These are phyloP conservation scores for Linepithema humile DNA, from an alignment of 1,140 invertebrate species.

Conservation along the genomic window DNA sequence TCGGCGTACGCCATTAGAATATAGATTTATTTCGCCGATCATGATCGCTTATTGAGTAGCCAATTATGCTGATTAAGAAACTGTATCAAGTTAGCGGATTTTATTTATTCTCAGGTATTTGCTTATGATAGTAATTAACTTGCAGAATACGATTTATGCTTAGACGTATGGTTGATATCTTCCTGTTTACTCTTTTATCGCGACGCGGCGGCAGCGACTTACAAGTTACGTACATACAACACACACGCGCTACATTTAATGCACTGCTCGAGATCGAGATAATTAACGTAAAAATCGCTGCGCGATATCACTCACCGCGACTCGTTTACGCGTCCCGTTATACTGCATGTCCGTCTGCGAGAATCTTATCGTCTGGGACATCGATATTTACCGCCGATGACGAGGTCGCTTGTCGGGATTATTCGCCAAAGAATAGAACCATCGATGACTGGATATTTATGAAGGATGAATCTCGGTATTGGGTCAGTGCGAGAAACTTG, in stretches of 20 bases:
- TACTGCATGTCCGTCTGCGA: constrained; percentile 18
- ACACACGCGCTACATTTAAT: constrained; percentile 21
- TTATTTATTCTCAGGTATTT: neutral
- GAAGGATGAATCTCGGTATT: neutral
- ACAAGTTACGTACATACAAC: neutral
- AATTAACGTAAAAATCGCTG: constrained; percentile 45
- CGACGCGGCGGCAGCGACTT: neutral
- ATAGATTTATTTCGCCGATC: neutral
- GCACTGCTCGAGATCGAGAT: constrained; percentile 28
- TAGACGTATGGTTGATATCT: constrained; percentile 19
- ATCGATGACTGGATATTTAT: neutral
- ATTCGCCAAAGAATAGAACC: neutral
- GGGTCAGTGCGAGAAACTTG: neutral
- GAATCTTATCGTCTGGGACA: constrained; percentile 45
- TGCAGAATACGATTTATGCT: constrained; percentile 15
- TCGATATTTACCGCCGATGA: constrained; percentile 44
- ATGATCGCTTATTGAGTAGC: neutral
- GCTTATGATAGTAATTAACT: constrained; percentile 21
- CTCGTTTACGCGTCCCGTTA: constrained; percentile 48
- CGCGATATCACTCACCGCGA: neutral
- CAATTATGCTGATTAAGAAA: constrained; percentile 18
- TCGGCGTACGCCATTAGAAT: neutral
- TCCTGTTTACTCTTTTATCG: constrained; percentile 32
- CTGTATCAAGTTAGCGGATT: neutral
- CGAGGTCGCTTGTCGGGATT: constrained; percentile 29